Conservation (phyloP, 2,888 invertebrate genomes). For the Epirrhoe tristata region DNA sequence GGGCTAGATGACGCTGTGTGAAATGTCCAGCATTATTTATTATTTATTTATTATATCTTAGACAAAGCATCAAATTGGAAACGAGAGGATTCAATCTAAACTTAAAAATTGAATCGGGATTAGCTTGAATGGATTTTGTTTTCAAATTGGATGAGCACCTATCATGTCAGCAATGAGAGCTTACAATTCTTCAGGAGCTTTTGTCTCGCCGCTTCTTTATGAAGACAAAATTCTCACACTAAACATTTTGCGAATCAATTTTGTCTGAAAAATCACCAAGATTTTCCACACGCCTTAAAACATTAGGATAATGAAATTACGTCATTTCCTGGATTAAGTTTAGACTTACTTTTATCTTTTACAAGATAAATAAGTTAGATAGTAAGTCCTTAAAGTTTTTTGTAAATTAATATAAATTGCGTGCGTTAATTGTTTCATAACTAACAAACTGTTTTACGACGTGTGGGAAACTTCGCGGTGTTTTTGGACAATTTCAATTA, state of each 20-base stretch:
- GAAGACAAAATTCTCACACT: slow-evolving; percentile 35
- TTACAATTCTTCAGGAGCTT: slow-evolving; percentile 34
- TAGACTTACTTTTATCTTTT: too few species aligned
- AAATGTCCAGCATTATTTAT: too few species aligned
- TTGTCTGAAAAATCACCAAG: not conserved
- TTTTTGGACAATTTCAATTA: slow-evolving; percentile 38
- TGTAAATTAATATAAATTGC: not conserved
- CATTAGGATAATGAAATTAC: too few species aligned
- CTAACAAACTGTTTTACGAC: slow-evolving; percentile 26
- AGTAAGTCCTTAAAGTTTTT: too few species aligned
- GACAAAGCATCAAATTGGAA: slow-evolving; percentile 20
- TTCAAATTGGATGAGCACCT: slow-evolving; percentile 31
- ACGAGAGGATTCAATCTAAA: slow-evolving; percentile 24
- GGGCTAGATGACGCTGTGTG: too few species aligned
- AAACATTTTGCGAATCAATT: not conserved
- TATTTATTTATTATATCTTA: too few species aligned
- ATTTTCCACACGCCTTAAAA: not conserved
- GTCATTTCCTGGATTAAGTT: not conserved
- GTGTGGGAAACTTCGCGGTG: slow-evolving; percentile 38
- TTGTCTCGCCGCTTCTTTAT: slow-evolving; percentile 35
- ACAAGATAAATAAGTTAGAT: too few species aligned
- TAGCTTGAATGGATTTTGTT: slow-evolving; percentile 16
- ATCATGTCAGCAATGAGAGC: slow-evolving; percentile 28
- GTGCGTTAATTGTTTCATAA: slow-evolving; percentile 33
- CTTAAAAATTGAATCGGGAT: slow-evolving; percentile 25